Percentiles rank a stretch among this genome's conserved stretches.
phyloP scores from a whole-genome alignment of 2,113 vertebrate genomes.

The Aix galericulata region DNA sequence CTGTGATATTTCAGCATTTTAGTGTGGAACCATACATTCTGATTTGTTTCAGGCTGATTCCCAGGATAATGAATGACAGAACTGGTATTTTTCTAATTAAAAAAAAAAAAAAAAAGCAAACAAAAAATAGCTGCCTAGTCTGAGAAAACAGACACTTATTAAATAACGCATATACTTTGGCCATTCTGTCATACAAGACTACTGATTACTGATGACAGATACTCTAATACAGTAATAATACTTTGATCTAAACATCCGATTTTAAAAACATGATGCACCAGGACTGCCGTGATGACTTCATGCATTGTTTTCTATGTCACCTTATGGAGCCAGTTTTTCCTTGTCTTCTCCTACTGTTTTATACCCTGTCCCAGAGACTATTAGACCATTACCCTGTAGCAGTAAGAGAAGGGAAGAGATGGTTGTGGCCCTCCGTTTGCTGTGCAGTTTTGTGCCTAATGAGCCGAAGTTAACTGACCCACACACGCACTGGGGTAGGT shows the following conservation, averaged over 20 bases:
- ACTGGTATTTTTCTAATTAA: neutral
- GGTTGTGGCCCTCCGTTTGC: neutral
- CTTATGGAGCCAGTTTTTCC: neutral
- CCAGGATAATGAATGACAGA: neutral
- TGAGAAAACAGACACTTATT: neutral
- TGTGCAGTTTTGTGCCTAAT: neutral
- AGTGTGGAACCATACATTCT: neutral
- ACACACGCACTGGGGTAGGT: neutral
- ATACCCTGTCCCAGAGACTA: neutral
- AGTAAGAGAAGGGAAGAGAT: neutral
- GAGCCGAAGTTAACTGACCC: neutral
- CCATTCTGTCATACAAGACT: neutral
- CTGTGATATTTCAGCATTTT: neutral
- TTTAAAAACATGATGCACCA: neutral
- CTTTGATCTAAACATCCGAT: neutral
- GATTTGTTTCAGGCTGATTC: neutral
- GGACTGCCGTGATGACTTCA: neutral
- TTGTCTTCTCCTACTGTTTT: neutral
- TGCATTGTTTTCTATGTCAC: neutral
- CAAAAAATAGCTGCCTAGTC: neutral
- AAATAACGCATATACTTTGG: neutral
- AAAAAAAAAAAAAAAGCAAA: neutral
- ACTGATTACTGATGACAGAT: neutral
- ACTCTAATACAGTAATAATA: neutral
- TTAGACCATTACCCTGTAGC: neutral